phyloP scores from a whole-genome alignment of 2,113 vertebrate species.

The Oryzias celebensis region DNA sequence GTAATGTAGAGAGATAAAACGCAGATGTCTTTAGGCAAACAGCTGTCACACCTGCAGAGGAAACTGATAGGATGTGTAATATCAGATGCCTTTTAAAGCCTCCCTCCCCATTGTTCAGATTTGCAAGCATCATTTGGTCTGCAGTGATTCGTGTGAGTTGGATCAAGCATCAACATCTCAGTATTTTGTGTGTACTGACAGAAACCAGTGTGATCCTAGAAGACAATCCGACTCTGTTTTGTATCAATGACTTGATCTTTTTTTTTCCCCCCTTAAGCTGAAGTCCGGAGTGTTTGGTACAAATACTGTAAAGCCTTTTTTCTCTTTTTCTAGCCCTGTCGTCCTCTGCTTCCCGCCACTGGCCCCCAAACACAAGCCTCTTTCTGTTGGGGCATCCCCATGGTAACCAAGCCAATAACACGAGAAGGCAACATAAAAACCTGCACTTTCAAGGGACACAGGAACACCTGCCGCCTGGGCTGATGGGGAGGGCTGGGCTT shows the following conservation, averaged over 20 bases:
- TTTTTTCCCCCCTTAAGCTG: constrained; percentile 34
- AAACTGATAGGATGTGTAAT: constrained; percentile 55
- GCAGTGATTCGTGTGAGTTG: constrained; percentile 19
- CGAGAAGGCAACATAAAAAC: constrained; percentile 82
- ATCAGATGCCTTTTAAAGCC: constrained; percentile 47
- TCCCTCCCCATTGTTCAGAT: constrained; percentile 42
- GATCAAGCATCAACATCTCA: constrained; percentile 24
- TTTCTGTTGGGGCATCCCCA: constrained; percentile 81
- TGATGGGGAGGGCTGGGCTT: constrained; percentile 59
- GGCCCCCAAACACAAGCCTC: constrained; percentile 83
- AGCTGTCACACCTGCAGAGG: constrained; percentile 63
- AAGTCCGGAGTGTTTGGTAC: constrained; percentile 44
- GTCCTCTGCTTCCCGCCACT: constrained; percentile 71
- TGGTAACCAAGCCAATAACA: constrained; percentile 82
- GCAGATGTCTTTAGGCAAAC: constrained; percentile 37
- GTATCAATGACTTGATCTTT: constrained; percentile 62
- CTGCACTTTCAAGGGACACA: constrained; percentile 78
- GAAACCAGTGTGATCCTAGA: constrained; percentile 21
- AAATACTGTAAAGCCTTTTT: constrained; percentile 55
- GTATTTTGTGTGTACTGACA: constrained; percentile 26
- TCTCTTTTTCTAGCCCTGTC: constrained; percentile 58
- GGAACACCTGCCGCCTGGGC: constrained; percentile 81
- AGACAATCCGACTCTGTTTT: constrained; percentile 68
- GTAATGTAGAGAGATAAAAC: constrained; percentile 27
- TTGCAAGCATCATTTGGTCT: constrained; percentile 55